phyloP scores from a whole-genome alignment of 2,888 invertebrate species.

The Agrotis puta region DNA sequence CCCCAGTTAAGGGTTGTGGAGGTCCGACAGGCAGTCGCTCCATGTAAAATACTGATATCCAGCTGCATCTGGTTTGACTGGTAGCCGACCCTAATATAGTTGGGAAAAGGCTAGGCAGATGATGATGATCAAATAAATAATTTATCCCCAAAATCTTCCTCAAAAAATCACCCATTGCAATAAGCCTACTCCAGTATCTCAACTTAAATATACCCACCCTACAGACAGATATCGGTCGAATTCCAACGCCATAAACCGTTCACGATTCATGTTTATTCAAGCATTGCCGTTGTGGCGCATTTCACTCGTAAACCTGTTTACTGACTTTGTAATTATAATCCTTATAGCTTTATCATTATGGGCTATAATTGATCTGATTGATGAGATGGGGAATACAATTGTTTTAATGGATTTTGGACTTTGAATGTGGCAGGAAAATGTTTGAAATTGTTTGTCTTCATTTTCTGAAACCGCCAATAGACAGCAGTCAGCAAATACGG shows the following conservation, averaged over 20 bases:
- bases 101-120: no score
- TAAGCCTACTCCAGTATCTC: not conserved
- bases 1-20: no score
- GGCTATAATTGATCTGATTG: conserved; percentile 44
- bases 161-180: not conserved
- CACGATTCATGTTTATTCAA: conserved; percentile 83
- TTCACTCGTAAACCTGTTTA: conserved; percentile 73
- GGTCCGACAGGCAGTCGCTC: no score
- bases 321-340: conserved; percentile 69
- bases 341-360: conserved; percentile 56
- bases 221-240: conserved; percentile 61
- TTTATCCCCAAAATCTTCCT: not conserved
- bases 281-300: conserved; percentile 68
- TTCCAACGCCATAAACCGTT: conserved; percentile 75
- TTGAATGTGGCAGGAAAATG: not conserved
- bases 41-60: no score
- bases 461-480: not conserved
- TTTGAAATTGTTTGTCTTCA: not conserved
- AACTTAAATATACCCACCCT: conserved; percentile 44
- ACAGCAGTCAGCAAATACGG: no score
- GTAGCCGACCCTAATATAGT: no score
- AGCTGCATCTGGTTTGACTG: no score
- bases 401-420: conserved; percentile 1
- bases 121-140: not conserved
- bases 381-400: conserved; percentile 6